Conservation (phyloP, 2,797 vertebrate genomes). For the Xenopus petersii region DNA sequence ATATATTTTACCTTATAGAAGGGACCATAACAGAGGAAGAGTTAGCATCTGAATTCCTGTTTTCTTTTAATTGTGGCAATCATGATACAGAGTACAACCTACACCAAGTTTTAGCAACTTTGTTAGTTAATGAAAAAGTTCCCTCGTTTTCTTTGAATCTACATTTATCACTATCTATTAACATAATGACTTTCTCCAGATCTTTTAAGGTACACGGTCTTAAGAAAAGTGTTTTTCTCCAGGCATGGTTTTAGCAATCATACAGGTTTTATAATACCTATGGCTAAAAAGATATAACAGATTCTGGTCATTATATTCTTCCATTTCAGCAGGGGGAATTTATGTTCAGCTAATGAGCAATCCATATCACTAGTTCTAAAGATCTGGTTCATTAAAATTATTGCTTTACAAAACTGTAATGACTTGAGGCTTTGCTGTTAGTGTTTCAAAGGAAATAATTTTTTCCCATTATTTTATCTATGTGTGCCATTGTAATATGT, state of each 20-base stretch:
- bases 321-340: slow-evolving; percentile 63
- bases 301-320: slow-evolving; percentile 59
- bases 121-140: background rate
- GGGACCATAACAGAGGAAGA: too few relatives aligned
- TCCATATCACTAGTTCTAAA: slow-evolving; percentile 64
- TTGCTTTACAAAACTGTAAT: slow-evolving; percentile 60
- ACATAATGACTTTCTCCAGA: slow-evolving; percentile 9
- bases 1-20: too few relatives aligned
- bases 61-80: background rate
- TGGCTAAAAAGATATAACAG: slow-evolving; percentile 63
- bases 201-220: background rate
- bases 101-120: background rate
- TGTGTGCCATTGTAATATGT: slow-evolving; percentile 56
- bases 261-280: slow-evolving; percentile 56
- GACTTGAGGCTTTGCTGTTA: slow-evolving; percentile 59
- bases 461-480: slow-evolving; percentile 60
- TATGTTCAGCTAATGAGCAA: slow-evolving; percentile 67
- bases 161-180: slow-evolving; percentile 15
- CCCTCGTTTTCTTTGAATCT: background rate
- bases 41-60: too few relatives aligned
- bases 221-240: slow-evolving; percentile 11
- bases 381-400: slow-evolving; percentile 64
- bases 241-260: slow-evolving; percentile 1
- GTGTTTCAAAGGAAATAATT: slow-evolving; percentile 59
- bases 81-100: background rate